phyloP scores from a whole-genome alignment of 2,888 invertebrate genomes.

The Drosophila pseudotakahashii region DNA sequence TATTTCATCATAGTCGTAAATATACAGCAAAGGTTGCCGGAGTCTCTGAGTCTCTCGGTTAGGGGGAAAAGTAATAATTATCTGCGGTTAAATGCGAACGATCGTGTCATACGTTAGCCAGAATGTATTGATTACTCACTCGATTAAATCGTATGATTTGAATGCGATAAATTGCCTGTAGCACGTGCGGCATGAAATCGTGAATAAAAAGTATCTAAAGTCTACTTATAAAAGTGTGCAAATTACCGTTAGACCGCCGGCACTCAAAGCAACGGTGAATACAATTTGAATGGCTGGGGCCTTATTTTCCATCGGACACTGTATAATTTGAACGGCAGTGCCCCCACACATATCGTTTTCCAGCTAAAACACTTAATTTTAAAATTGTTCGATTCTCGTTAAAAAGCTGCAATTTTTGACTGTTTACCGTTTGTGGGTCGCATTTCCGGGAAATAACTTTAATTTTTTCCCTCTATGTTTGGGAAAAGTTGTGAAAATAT shows the following conservation, averaged over 20 bases:
- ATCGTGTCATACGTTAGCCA: slow-evolving; percentile 48
- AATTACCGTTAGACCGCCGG: slow-evolving; percentile 27
- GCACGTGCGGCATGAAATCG: slow-evolving; percentile 41
- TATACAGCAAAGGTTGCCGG: slow-evolving; percentile 16
- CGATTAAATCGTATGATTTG: slow-evolving; percentile 34
- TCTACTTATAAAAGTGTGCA: slow-evolving; percentile 26
- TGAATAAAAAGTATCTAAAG: slow-evolving; percentile 18
- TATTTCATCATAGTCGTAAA: slow-evolving; percentile 68
- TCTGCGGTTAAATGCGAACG: slow-evolving; percentile 40
- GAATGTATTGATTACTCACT: slow-evolving; percentile 49
- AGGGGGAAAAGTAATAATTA: slow-evolving; percentile 32
- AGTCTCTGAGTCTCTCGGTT: not conserved
- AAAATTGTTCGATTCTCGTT: slow-evolving; percentile 41
- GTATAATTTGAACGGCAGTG: slow-evolving; percentile 23
- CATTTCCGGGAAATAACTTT: slow-evolving; percentile 45
- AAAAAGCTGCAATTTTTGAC: slow-evolving; percentile 48
- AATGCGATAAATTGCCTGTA: slow-evolving; percentile 28
- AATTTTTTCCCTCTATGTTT: slow-evolving; percentile 20
- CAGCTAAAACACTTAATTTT: slow-evolving; percentile 41
- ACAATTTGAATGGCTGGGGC: slow-evolving; percentile 29
- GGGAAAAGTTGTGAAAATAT: slow-evolving; percentile 35
- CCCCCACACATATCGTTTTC: slow-evolving; percentile 23
- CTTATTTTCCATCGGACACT: slow-evolving; percentile 1
- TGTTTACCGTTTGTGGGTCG: slow-evolving; percentile 34
- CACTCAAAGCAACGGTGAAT: slow-evolving; percentile 37